Base-by-base conservation (phyloP, 2,113 vertebrate species). In the Ceyx cyanopectus region DNA sequence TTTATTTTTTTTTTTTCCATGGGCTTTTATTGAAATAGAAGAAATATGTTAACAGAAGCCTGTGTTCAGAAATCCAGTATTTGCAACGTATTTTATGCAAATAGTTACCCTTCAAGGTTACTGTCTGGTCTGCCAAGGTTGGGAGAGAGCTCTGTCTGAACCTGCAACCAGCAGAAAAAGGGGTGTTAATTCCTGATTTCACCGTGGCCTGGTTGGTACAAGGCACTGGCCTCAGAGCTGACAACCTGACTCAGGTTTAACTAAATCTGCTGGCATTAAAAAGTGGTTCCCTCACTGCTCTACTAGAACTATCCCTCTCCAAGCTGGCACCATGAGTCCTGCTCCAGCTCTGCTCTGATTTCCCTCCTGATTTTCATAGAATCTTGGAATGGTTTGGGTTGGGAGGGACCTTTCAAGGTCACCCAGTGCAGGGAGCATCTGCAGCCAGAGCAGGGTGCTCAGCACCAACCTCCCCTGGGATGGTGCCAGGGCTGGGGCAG, bases 11-110 rank as follows among this genome's bases (percentile, higher is more conserved):
- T 6, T 40, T 56, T 70, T 32, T 94, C 51, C 57, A 80, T 76
- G 46, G 84, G 82, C 69, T 83, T 86, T 94, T 92, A 92, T 17
- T 90, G 81, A 94, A 95, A 86, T 67, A 60, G 12, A 69, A 70
- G 37, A 90, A 95, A 88, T 73, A 54, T 48, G 57, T 94, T 87
- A 72, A 85, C 68, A 77, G 66, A 89, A 94, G 82, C 61, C 92
- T 78, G 40, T 84, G 53, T 60, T 84, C 73, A 23, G 56, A 96
- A 93, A 60, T 62, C 90, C 58, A 85, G 56, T 56, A 60, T 93
- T 76, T 90, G 87, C 80, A 93, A 89, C 61, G 20, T 48, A 90
- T 79, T 81, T 66, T 87, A 73, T 92, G 79, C 85, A 88, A 81
- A 78, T 53, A 70, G 14, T 54, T 85, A 12, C 61, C 50, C 79